Percentiles rank a stretch among this genome's conserved stretches.
Evolutionary conservation across 2,888 invertebrate species (phyloP).

Genomic region (Tenthredo notha): DNA sequence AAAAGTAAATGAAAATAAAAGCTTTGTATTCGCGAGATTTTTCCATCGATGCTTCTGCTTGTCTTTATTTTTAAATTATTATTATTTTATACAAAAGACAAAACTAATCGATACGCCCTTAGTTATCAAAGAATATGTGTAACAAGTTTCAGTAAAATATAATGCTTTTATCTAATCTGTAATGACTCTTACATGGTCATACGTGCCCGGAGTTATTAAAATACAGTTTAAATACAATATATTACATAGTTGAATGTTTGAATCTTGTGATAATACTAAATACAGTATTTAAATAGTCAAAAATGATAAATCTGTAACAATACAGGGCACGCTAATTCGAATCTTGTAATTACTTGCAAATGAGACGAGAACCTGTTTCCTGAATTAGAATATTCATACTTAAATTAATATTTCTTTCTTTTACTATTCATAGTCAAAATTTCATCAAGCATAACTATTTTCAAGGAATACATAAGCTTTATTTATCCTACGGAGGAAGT

Average conservation of each 20-base stretch:
- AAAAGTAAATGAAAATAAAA: constrained; percentile 15
- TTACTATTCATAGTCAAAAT: neutral
- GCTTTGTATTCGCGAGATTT: constrained; percentile 19
- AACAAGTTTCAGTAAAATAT: constrained; percentile 19
- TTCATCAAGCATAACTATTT: constrained; percentile 9
- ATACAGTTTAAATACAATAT: constrained; percentile 20
- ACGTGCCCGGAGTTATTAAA: neutral
- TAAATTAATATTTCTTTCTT: neutral
- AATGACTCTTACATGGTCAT: neutral
- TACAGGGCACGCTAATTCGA: neutral
- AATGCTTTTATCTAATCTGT: neutral
- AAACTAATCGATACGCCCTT: neutral
- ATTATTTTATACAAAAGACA: constrained; percentile 7
- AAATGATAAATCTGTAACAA: neutral
- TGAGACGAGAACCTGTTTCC: neutral
- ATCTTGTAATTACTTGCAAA: neutral
- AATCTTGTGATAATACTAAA: constrained; percentile 8
- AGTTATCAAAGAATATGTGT: constrained; percentile 4
- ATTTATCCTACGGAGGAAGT: constrained; percentile 90
- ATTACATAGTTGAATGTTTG: constrained; percentile 12
- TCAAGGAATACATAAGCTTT: neutral
- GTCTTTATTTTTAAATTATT: constrained; percentile 13
- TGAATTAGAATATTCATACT: neutral
- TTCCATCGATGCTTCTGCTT: neutral
- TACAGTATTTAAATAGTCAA: neutral